phyloP scores from a whole-genome alignment of 2,797 vertebrate genomes.

The Myoxocephalus aenaeus region DNA sequence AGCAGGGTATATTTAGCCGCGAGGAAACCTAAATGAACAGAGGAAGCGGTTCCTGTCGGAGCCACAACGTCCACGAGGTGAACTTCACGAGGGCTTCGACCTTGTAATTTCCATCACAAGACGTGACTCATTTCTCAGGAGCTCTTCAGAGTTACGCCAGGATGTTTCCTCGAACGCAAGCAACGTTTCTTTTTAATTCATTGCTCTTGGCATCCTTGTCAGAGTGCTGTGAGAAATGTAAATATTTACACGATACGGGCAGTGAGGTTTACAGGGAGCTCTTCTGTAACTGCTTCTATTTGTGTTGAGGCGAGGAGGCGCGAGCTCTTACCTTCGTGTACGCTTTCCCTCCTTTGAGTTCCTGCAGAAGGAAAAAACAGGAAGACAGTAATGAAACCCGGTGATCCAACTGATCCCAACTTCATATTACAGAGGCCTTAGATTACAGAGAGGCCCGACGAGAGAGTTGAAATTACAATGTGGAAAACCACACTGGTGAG shows the following conservation, averaged over 20 bases:
- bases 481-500: conserved; percentile 14
- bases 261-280: conserved; percentile 5
- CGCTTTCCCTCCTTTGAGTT: conserved; percentile 97
- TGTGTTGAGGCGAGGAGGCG: conserved; percentile 12
- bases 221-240: conserved; percentile 29
- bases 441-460: conserved; percentile 46
- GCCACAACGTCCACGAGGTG: conserved; percentile 14
- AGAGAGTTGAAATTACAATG: conserved; percentile 53
- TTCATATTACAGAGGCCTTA: conserved; percentile 46
- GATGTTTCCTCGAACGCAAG: conserved; percentile 63
- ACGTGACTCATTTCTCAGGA: conserved; percentile 37
- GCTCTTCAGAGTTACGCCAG: conserved; percentile 23
- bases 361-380: conserved; percentile 86
- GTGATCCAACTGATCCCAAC: conserved; percentile 33
- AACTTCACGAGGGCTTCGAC: conserved; percentile 10
- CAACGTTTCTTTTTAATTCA: conserved; percentile 31
- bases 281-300: background rate
- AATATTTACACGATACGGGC: conserved; percentile 49
- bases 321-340: conserved; percentile 92
- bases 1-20: conserved; percentile 68
- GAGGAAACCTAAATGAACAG: conserved; percentile 75
- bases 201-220: background rate
- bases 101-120: conserved; percentile 7
- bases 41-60: conserved; percentile 69
- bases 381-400: conserved; percentile 68